Evolutionary conservation across 2,888 invertebrate species (phyloP).

Genomic region (Panorpa germanica): DNA sequence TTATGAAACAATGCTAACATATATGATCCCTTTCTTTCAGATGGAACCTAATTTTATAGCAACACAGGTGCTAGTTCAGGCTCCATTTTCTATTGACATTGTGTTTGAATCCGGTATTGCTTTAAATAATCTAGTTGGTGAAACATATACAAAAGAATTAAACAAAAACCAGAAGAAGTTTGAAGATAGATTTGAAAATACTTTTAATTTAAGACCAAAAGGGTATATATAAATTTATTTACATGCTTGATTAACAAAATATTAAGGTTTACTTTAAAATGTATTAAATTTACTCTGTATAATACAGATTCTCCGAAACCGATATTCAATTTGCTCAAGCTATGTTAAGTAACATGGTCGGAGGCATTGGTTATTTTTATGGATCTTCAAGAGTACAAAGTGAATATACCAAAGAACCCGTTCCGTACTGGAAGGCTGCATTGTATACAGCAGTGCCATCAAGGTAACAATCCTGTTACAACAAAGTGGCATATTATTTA

Average conservation of each 20-base stretch:
- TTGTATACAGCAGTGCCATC: constrained; percentile 88
- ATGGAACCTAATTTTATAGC: constrained; percentile 54
- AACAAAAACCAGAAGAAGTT: constrained; percentile 41
- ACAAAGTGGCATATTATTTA: no score
- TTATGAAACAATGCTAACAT: neutral
- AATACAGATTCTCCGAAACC: constrained; percentile 32
- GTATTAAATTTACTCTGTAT: neutral
- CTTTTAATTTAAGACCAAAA: constrained; percentile 54
- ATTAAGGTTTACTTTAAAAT: neutral
- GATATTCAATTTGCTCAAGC: constrained; percentile 62
- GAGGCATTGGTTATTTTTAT: constrained; percentile 93
- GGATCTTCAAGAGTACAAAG: constrained; percentile 77
- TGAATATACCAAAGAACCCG: constrained; percentile 59
- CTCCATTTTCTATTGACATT: constrained; percentile 70
- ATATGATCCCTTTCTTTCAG: constrained; percentile 13
- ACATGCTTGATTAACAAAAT: neutral
- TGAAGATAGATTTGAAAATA: constrained; percentile 58
- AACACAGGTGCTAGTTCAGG: constrained; percentile 52
- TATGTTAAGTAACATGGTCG: constrained; percentile 84
- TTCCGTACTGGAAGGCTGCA: constrained; percentile 86
- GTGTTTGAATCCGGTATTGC: constrained; percentile 61
- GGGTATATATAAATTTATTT: constrained; percentile 31
- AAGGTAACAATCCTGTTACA: constrained; percentile 19
- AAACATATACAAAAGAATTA: constrained; percentile 44
- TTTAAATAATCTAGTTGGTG: constrained; percentile 36